These are phyloP conservation scores for Sarcophaga rosellei DNA, from an alignment of 2,888 invertebrate species.

Conservation along the genomic window DNA sequence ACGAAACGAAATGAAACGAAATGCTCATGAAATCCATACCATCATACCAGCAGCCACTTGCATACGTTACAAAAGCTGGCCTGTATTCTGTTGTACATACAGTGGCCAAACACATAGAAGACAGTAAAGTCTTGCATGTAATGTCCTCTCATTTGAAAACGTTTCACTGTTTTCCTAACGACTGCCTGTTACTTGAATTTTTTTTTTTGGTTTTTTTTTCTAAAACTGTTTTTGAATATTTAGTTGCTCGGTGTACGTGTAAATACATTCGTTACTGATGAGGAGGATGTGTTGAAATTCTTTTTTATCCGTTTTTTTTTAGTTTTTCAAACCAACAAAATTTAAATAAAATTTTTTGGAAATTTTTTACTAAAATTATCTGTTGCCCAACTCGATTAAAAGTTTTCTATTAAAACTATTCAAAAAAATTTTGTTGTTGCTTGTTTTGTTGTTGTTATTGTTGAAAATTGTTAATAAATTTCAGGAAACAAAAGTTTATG, in stretches of 20 bases:
- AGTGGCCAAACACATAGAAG: background rate
- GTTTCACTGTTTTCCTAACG: too few species aligned
- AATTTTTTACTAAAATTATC: background rate
- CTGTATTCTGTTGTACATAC: background rate
- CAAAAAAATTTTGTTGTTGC: background rate
- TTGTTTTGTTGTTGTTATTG: background rate
- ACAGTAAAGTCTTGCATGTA: too few species aligned
- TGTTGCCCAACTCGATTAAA: background rate
- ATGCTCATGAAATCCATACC: constrained; percentile 41
- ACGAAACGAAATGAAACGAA: constrained; percentile 44
- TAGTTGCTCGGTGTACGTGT: too few species aligned
- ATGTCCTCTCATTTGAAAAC: too few species aligned
- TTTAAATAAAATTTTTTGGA: too few species aligned
- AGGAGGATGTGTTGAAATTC: too few species aligned
- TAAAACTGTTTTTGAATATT: too few species aligned
- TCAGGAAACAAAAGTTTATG: background rate
- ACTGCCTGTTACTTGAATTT: too few species aligned
- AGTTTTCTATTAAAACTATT: background rate
- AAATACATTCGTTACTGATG: too few species aligned
- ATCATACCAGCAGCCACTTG: constrained; percentile 29
- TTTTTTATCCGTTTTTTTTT: too few species aligned
- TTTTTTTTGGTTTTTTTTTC: too few species aligned
- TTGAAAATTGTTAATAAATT: background rate
- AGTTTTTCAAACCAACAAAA: too few species aligned
- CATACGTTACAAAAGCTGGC: background rate